Conservation (phyloP, 2,113 vertebrate species). For the Podilymbus podiceps region DNA sequence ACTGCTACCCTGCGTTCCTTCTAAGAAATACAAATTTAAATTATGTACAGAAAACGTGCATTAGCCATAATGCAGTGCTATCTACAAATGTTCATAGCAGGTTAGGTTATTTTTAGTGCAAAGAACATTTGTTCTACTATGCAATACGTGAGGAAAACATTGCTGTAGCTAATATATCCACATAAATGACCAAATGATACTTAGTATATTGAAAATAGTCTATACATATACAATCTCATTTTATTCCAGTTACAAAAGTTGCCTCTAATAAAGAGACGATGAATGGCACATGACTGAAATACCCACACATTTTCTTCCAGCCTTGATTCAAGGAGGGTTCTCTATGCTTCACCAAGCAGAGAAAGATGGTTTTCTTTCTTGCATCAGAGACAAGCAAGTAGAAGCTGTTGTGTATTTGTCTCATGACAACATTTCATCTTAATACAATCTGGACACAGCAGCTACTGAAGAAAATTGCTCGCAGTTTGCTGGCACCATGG, state of each 20-base stretch:
- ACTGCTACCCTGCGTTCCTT: neutral
- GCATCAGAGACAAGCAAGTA: constrained; percentile 31
- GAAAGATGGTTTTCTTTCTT: constrained; percentile 20
- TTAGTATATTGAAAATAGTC: neutral
- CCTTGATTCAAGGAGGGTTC: neutral
- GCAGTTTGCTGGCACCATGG: constrained; percentile 63
- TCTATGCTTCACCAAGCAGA: constrained; percentile 30
- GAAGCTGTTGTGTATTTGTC: constrained; percentile 44
- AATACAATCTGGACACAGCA: constrained; percentile 69
- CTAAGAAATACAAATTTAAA: neutral
- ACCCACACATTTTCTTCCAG: neutral
- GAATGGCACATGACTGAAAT: neutral
- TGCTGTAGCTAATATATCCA: neutral
- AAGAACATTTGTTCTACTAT: neutral
- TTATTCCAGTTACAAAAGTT: neutral
- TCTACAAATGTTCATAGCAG: neutral
- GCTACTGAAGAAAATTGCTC: constrained; percentile 70
- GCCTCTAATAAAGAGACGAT: neutral
- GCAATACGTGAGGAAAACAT: neutral
- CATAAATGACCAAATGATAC: neutral
- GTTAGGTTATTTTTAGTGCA: neutral
- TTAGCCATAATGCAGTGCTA: neutral
- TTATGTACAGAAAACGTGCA: neutral
- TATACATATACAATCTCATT: neutral
- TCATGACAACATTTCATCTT: constrained; percentile 72